These are phyloP conservation scores for Agrypnus murinus DNA, from an alignment of 2,888 invertebrate species.

Conservation along the genomic window DNA sequence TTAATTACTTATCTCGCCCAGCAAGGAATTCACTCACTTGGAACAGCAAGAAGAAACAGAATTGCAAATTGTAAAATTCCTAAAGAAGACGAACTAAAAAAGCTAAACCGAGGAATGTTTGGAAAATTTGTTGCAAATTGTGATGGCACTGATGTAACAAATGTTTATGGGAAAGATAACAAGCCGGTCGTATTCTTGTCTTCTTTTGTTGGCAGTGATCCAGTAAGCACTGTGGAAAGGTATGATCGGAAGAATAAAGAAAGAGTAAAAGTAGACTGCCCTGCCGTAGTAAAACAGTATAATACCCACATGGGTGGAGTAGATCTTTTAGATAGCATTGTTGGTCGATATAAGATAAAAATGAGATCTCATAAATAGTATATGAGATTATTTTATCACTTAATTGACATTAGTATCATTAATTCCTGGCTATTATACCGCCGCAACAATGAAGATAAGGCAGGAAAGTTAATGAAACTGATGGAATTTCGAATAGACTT, in stretches of 20 bases:
- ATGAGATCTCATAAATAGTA: constrained; percentile 41
- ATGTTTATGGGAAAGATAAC: constrained; percentile 57
- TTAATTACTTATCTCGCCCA: constrained; percentile 58
- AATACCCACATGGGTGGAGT: constrained; percentile 55
- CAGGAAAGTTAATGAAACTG: too few relatives aligned
- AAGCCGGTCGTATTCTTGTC: constrained; percentile 57
- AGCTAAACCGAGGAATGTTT: constrained; percentile 54
- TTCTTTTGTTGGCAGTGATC: constrained; percentile 50
- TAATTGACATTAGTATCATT: constrained; percentile 32
- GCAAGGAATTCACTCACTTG: constrained; percentile 60
- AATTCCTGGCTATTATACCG: constrained; percentile 47
- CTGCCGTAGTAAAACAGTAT: constrained; percentile 42
- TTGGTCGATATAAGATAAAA: constrained; percentile 44
- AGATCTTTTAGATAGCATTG: constrained; percentile 40
- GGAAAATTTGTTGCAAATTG: constrained; percentile 56
- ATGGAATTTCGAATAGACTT: not conserved
- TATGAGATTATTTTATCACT: constrained; percentile 42
- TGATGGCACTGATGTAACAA: constrained; percentile 54
- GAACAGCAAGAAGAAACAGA: constrained; percentile 57
- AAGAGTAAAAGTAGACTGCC: constrained; percentile 41
- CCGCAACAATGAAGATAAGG: not conserved
- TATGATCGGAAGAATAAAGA: constrained; percentile 51
- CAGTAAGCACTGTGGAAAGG: constrained; percentile 35
- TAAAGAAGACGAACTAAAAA: constrained; percentile 11
- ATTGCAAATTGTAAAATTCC: too few relatives aligned